Base-by-base conservation (phyloP, 2,797 vertebrate genomes). In the Rhinophrynus dorsalis region DNA sequence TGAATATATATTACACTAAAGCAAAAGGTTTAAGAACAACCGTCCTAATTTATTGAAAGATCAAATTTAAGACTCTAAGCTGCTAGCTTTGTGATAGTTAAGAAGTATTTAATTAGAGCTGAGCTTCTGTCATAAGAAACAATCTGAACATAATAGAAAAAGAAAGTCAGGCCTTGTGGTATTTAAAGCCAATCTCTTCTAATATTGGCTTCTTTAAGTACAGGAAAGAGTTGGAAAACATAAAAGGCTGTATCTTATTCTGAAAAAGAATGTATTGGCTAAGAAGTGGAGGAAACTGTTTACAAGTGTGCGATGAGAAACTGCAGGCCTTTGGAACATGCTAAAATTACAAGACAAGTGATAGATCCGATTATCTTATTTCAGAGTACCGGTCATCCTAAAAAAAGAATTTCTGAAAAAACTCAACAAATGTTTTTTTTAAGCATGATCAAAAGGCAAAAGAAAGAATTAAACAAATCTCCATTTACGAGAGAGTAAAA, bases 321-420 rank as follows among this genome's bases (percentile, higher is more conserved):
- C 9, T 55, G 27, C 63, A 66, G 63, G 10, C 50, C 51, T 21
- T 6, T 32, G 26, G 37, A 66, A 66, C 26, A 55, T 5, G 37
- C 24, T 55, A 18, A 44, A 66, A 55, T 42, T 66, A 44, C 24
- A n/a, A 52, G 50, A 65, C 35, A 42, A 32, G 51, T 44, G 15
- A 55, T 17, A 66, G 26, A 66, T 29, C 38, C 33, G 26, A 54
- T 55, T 66, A 29, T 32, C 63, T 66, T 5, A 56, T 55, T 66
- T 56, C 51, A 48, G 37, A 40, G 29, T 45, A 56, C 20, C 55
- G 35, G 32, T n/a, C 55, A 66, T 32, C 50, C 20, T 45, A 18
- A 56, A 33, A 30, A 30, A n/a, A 40, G 21, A 42, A 37, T 54
- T 54, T 37, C 13, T 20, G 17, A 29, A 50, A 50, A 21, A 23